These are phyloP conservation scores for Bufotes viridis DNA, from an alignment of 2,797 vertebrate genomes.

Conservation along the genomic window DNA sequence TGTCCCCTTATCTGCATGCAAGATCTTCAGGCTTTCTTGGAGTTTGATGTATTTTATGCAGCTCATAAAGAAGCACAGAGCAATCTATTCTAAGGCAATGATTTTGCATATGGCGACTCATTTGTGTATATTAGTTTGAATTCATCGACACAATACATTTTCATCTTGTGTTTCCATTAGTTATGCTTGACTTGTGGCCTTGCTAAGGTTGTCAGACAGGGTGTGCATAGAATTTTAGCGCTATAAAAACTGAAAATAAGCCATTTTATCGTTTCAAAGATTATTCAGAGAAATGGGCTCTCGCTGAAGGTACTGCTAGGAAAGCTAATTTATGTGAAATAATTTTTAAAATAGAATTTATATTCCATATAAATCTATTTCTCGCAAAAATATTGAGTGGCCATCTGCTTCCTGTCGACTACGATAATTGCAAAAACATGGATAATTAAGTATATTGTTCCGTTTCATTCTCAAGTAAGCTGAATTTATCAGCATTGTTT, in stretches of 20 bases:
- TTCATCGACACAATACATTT: slow-evolving; percentile 9
- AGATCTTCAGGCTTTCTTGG: background rate
- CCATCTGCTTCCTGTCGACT: slow-evolving; percentile 63
- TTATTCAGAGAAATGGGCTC: slow-evolving; percentile 42
- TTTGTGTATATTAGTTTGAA: slow-evolving; percentile 7
- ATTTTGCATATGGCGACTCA: slow-evolving; percentile 27
- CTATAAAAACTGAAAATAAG: slow-evolving; percentile 23
- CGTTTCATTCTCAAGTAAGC: slow-evolving; percentile 51
- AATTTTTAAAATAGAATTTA: slow-evolving; percentile 47
- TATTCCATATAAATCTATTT: slow-evolving; percentile 60
- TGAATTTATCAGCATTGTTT: slow-evolving; percentile 58
- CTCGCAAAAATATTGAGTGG: slow-evolving; percentile 63
- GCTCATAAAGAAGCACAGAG: background rate
- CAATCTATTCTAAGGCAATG: background rate
- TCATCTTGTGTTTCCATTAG: slow-evolving; percentile 23
- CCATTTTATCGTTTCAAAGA: slow-evolving; percentile 47
- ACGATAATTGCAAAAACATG: slow-evolving; percentile 63
- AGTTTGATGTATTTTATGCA: background rate
- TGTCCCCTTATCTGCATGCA: background rate
- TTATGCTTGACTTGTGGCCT: slow-evolving; percentile 33
- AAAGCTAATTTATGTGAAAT: slow-evolving; percentile 46
- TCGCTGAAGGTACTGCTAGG: background rate
- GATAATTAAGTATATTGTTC: slow-evolving; percentile 63
- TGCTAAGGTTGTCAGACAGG: slow-evolving; percentile 16
- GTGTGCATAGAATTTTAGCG: slow-evolving; percentile 30